phyloP scores from a whole-genome alignment of 2,888 invertebrate species.

The Idaea straminata region DNA sequence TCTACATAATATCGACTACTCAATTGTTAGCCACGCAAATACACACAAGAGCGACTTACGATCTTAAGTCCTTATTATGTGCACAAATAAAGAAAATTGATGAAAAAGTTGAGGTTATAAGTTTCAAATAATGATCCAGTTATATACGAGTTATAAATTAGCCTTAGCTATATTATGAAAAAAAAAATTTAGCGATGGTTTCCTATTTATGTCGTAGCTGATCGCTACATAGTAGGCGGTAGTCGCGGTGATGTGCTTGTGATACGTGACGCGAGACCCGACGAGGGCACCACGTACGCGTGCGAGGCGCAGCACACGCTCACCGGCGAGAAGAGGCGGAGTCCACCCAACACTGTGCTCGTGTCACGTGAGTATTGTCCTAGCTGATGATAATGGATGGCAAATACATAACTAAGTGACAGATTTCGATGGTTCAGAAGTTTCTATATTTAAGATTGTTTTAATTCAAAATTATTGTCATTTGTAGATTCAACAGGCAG shows the following conservation, averaged over 20 bases:
- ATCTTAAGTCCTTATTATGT: too few species aligned
- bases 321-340: constrained; percentile 88
- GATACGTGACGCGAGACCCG: constrained; percentile 84
- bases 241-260: constrained; percentile 82
- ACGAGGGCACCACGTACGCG: constrained; percentile 87
- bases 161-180: too few species aligned
- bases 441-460: background rate
- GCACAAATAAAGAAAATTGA: too few species aligned
- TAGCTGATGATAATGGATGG: background rate
- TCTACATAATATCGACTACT: too few species aligned
- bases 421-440: too few species aligned
- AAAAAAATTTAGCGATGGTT: background rate
- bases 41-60: too few species aligned
- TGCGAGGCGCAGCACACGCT: constrained; percentile 90
- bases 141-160: too few species aligned
- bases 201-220: constrained; percentile 67
- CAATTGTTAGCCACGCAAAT: too few species aligned
- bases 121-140: too few species aligned
- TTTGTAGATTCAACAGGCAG: constrained; percentile 67
- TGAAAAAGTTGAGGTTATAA: too few species aligned
- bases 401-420: background rate
- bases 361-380: constrained; percentile 81
- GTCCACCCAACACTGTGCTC: constrained; percentile 83
- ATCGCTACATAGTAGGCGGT: constrained; percentile 84
- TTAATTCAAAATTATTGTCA: background rate